Percentiles rank a stretch among this genome's conserved stretches.
Conservation (phyloP, 30 jellyfish, hydroid and myxozoan species). For the Mastigias papua region DNA sequence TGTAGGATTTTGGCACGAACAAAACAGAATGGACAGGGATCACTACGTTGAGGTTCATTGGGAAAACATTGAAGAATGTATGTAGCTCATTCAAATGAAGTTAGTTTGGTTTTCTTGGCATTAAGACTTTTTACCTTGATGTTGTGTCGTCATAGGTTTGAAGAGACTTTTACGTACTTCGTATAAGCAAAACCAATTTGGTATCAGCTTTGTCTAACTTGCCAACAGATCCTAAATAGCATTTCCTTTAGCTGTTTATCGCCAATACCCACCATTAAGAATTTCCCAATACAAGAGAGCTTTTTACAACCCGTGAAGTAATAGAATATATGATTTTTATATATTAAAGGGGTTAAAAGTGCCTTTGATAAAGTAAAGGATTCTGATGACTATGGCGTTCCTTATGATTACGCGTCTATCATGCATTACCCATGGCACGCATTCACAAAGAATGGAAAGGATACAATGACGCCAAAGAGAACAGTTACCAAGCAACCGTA, state of each 20-base stretch:
- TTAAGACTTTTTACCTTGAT: no score
- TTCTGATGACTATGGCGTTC: conserved; percentile 83
- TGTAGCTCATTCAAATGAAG: background rate
- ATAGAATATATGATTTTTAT: background rate
- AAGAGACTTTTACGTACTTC: no score
- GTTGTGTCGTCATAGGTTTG: no score
- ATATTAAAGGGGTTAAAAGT: conserved; percentile 80
- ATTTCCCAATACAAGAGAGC: background rate
- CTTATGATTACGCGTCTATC: conserved; percentile 91
- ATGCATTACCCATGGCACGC: conserved; percentile 99
- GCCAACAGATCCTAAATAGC: no score
- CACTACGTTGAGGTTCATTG: conserved; percentile 68
- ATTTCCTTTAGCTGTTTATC: no score
- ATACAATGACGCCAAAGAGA: conserved; percentile 80
- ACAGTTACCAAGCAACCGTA: conserved; percentile 78
- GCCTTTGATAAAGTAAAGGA: conserved; percentile 86
- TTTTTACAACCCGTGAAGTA: background rate
- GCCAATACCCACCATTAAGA: no score
- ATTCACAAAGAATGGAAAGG: conserved; percentile 85
- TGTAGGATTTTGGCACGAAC: conserved; percentile 90
- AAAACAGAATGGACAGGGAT: conserved; percentile 84
- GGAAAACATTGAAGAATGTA: conserved; percentile 82
- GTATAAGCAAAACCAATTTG: no score
- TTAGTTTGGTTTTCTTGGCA: background rate
- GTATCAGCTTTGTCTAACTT: no score